Conservation (phyloP, 1,140 invertebrate species). For the Ips nitidus region DNA sequence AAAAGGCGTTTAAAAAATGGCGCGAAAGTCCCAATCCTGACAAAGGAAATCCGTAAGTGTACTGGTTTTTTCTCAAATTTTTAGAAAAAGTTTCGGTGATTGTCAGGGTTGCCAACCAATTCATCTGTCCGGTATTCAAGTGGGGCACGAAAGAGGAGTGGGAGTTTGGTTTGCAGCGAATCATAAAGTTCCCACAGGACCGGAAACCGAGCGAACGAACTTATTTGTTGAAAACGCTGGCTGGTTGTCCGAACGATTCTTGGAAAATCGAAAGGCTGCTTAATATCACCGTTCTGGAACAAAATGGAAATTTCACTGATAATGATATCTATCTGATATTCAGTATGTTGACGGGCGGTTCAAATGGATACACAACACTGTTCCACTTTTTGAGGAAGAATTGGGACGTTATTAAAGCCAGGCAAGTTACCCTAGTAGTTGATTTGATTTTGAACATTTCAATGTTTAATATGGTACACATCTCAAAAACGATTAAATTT, state of each 20-base stretch:
- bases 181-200: slow-evolving; percentile 69
- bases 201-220: slow-evolving; percentile 71
- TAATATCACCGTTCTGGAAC: slow-evolving; percentile 65
- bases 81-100: not conserved
- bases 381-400: slow-evolving; percentile 68
- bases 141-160: slow-evolving; percentile 75
- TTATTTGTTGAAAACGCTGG: slow-evolving; percentile 72
- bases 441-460: too few relatives aligned
- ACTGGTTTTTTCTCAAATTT: not conserved
- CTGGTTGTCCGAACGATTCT: slow-evolving; percentile 69
- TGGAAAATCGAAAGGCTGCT: slow-evolving; percentile 68
- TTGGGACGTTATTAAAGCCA: slow-evolving; percentile 65
- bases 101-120: slow-evolving; percentile 68
- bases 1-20: slow-evolving; percentile 67
- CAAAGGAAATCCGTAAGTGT: slow-evolving; percentile 70
- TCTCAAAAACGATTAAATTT: too few relatives aligned
- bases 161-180: slow-evolving; percentile 73
- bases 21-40: slow-evolving; percentile 66
- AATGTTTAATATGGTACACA: too few relatives aligned
- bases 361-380: slow-evolving; percentile 67
- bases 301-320: slow-evolving; percentile 70
- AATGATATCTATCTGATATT: slow-evolving; percentile 72
- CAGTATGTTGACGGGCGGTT: slow-evolving; percentile 66
- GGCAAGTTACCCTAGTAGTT: slow-evolving; percentile 49
- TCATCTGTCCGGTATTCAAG: slow-evolving; percentile 74